A percentile compares a stretch with the other conserved stretches of the same genome.
Evolutionary conservation across 1,140 invertebrate species (phyloP).

Genomic region (Heliconius himera): DNA sequence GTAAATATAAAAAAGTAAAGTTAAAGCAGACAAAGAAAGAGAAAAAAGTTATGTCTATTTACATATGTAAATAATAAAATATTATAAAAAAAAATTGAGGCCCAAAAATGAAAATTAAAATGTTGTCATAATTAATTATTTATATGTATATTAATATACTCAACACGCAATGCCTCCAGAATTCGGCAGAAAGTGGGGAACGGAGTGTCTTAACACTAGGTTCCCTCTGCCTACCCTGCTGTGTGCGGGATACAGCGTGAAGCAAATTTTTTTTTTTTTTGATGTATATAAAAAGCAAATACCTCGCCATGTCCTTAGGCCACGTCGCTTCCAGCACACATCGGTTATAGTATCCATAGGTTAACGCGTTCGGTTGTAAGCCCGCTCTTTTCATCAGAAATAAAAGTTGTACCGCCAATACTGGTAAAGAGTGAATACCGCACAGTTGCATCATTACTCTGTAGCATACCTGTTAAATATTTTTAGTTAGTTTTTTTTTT

Average conservation of each 20-base stretch:
- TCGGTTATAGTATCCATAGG: slow-evolving; percentile 92
- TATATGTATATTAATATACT: neutral
- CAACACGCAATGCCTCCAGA: too few species aligned
- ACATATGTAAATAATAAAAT: too few species aligned
- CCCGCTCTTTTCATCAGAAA: slow-evolving; percentile 97
- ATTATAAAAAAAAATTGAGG: too few species aligned
- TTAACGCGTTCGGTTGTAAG: slow-evolving; percentile 98
- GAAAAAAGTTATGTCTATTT: too few species aligned
- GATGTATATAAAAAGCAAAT: neutral
- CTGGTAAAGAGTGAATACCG: slow-evolving; percentile 95
- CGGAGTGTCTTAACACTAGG: too few species aligned
- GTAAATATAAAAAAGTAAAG: neutral
- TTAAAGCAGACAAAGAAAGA: too few species aligned
- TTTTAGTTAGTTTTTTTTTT: neutral
- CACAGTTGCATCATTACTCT: slow-evolving; percentile 99
- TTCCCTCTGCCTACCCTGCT: too few species aligned
- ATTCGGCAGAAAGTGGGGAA: too few species aligned
- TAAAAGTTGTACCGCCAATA: slow-evolving; percentile 96
- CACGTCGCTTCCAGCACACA: slow-evolving; percentile 96
- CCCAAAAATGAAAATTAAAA: too few species aligned
- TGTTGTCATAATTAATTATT: too few species aligned
- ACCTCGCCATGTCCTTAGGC: slow-evolving; percentile 92
- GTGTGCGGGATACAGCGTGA: too few species aligned
- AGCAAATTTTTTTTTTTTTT: too few species aligned
- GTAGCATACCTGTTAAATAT: slow-evolving; percentile 91